These are phyloP conservation scores for Timema cristinae DNA, from an alignment of 2,888 invertebrate species.

Conservation along the genomic window DNA sequence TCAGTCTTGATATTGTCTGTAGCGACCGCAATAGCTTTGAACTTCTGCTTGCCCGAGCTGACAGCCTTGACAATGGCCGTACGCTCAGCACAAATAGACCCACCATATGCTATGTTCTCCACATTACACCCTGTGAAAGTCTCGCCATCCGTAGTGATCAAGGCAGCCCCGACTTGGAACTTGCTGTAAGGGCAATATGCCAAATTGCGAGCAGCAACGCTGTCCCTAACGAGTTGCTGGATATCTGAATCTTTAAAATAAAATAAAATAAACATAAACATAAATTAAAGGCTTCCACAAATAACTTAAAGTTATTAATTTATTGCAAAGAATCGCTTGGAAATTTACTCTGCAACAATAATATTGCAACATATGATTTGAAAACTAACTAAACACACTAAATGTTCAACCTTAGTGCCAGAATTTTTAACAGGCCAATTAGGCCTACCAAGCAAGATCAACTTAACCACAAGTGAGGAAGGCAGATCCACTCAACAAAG, in stretches of 20 bases:
- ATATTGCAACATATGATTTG: too few relatives aligned
- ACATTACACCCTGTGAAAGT: constrained; percentile 83
- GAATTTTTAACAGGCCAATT: too few relatives aligned
- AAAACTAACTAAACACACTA: too few relatives aligned
- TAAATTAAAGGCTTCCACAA: too few relatives aligned
- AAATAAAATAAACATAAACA: too few relatives aligned
- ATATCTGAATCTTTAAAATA: not conserved
- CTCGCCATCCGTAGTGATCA: constrained; percentile 65
- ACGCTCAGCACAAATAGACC: constrained; percentile 84
- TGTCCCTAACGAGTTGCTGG: not conserved
- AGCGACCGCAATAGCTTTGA: constrained; percentile 67
- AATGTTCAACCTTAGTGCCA: too few relatives aligned
- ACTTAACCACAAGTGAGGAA: too few relatives aligned
- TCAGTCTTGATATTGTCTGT: constrained; percentile 55
- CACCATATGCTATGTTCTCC: constrained; percentile 80
- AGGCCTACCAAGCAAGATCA: too few relatives aligned
- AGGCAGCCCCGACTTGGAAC: constrained; percentile 82
- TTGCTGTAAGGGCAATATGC: constrained; percentile 85
- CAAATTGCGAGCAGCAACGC: constrained; percentile 54
- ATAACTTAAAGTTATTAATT: too few relatives aligned
- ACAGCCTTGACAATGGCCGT: constrained; percentile 81
- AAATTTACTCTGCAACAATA: too few relatives aligned
- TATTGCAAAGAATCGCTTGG: too few relatives aligned
- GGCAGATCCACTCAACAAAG: too few relatives aligned
- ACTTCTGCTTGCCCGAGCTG: constrained; percentile 71